Evolutionary conservation across 2,888 invertebrate genomes (phyloP).

Genomic region (Sarcophaga rosellei): DNA sequence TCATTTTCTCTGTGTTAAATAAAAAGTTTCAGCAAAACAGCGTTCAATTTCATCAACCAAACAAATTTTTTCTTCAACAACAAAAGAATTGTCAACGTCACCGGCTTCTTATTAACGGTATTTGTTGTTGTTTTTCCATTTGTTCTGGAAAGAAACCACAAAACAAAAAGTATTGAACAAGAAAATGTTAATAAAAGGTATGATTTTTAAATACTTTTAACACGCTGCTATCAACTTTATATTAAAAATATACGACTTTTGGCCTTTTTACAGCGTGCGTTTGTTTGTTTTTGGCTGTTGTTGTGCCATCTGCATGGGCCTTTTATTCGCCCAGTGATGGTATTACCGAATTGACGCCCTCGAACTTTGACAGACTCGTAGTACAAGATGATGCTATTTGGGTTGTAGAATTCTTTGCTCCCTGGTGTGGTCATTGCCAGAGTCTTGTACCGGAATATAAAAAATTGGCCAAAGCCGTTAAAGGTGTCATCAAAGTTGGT

Average conservation of each 20-base stretch:
- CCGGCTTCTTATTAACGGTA: constrained; percentile 46
- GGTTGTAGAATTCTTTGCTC: constrained; percentile 94
- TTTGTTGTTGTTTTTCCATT: constrained; percentile 16
- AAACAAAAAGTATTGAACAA: background rate
- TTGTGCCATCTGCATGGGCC: constrained; percentile 70
- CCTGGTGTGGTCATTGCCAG: constrained; percentile 98
- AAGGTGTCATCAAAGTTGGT: constrained; percentile 97
- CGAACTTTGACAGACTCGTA: constrained; percentile 93
- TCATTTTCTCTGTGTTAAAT: too few relatives aligned
- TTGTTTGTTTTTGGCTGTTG: constrained; percentile 23
- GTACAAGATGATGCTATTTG: constrained; percentile 92
- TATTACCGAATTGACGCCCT: constrained; percentile 92
- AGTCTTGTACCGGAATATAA: constrained; percentile 95
- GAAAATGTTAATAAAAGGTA: constrained; percentile 59
- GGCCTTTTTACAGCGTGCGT: background rate
- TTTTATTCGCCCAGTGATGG: constrained; percentile 88
- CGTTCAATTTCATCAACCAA: background rate
- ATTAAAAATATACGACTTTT: background rate
- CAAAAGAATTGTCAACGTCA: constrained; percentile 60
- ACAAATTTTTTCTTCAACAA: background rate
- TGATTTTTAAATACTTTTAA: background rate
- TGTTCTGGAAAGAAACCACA: constrained; percentile 43
- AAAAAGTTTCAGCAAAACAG: background rate
- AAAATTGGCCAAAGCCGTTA: constrained; percentile 95
- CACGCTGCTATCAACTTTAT: background rate